Conservation (phyloP, 2,113 vertebrate species). For the Ciconia maguari region DNA sequence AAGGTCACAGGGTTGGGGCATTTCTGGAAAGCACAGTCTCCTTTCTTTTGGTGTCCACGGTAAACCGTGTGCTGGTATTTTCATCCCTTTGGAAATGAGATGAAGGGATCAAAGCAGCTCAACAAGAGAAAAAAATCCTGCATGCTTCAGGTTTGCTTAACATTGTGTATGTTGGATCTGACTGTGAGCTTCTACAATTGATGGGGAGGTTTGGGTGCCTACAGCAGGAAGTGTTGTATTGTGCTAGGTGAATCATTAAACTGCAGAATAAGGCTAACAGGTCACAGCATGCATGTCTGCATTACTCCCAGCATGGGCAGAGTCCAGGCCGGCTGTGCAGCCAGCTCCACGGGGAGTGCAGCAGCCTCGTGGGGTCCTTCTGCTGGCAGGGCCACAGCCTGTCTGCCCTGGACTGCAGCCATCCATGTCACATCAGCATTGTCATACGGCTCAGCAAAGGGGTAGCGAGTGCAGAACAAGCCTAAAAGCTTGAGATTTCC, state of each 20-base stretch:
- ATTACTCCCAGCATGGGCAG: neutral
- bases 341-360: neutral
- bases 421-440: rapidly evolving
- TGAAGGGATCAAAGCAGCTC: neutral
- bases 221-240: neutral
- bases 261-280: neutral
- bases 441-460: rapidly evolving
- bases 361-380: neutral
- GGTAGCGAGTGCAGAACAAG: neutral
- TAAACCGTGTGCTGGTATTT: neutral
- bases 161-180: neutral
- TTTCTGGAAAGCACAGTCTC: neutral
- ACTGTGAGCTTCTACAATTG: neutral
- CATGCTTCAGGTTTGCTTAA: neutral
- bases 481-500: neutral
- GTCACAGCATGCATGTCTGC: neutral
- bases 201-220: neutral
- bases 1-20: neutral
- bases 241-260: neutral
- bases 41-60: neutral
- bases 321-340: rapidly evolving
- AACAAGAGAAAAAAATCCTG: neutral
- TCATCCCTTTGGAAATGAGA: neutral
- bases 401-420: neutral
- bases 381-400: neutral